Evolutionary conservation across 2,797 vertebrate genomes (phyloP).

Genomic region (Paratrypauchen microcephalus): DNA sequence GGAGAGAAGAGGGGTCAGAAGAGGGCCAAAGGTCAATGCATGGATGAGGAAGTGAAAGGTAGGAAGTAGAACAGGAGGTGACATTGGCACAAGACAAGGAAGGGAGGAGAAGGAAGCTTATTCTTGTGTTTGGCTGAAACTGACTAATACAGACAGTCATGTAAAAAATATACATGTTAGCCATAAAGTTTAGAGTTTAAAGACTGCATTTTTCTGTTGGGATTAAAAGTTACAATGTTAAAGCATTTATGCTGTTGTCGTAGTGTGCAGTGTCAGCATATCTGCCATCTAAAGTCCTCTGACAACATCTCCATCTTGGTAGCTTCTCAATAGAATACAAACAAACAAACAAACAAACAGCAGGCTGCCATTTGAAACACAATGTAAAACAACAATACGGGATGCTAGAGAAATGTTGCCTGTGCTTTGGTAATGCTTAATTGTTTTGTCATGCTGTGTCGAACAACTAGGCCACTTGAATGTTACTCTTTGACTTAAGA

Average conservation of each 20-base stretch:
- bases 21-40: conserved; percentile 41
- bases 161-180: conserved; percentile 29
- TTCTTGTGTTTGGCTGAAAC: conserved; percentile 24
- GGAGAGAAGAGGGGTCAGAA: conserved; percentile 33
- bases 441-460: conserved; percentile 28
- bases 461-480: neutral
- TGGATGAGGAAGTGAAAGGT: conserved; percentile 54
- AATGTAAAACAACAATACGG: neutral
- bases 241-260: neutral
- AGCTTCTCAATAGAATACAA: neutral
- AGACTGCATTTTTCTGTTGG: neutral
- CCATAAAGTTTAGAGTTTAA: neutral
- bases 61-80: conserved; percentile 42
- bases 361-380: conserved; percentile 15
- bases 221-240: neutral
- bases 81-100: conserved; percentile 50
- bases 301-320: neutral
- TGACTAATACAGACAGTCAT: conserved; percentile 16
- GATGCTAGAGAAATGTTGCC: conserved; percentile 21
- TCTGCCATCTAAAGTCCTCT: neutral
- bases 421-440: conserved; percentile 38
- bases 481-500: conserved; percentile 27
- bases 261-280: neutral
- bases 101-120: conserved; percentile 58
- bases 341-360: neutral